phyloP scores from a whole-genome alignment of 2,113 vertebrate species.

The Motacilla tschutschensis region DNA sequence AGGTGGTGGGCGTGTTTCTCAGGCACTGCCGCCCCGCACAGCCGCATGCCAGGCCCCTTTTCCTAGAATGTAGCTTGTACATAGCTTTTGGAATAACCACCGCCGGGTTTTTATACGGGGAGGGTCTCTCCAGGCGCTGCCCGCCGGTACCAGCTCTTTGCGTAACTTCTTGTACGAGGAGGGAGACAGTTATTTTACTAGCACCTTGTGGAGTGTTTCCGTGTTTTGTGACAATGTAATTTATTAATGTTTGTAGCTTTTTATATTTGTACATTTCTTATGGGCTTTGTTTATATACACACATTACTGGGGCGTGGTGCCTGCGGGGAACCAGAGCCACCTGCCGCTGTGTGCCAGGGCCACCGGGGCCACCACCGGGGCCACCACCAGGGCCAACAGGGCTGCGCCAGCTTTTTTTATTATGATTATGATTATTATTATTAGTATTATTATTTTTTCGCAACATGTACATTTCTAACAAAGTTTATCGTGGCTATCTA shows the following conservation, averaged over 20 bases:
- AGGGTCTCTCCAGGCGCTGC: conserved; percentile 74
- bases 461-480: conserved; percentile 90
- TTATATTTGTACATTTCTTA: conserved; percentile 99
- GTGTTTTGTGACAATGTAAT: conserved; percentile 99
- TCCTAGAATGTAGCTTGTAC: conserved; percentile 98
- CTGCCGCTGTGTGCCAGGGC: neutral
- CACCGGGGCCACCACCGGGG: neutral
- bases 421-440: conserved; percentile 73
- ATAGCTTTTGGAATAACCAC: conserved; percentile 92
- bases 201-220: conserved; percentile 99
- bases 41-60: conserved; percentile 79
- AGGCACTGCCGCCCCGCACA: conserved; percentile 80
- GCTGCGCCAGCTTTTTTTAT: conserved; percentile 62
- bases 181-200: conserved; percentile 95
- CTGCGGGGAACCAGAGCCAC: conserved; percentile 50
- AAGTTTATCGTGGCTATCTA: conserved; percentile 85
- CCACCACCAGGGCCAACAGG: neutral
- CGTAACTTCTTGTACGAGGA: conserved; percentile 87
- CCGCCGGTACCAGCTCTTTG: conserved; percentile 86
- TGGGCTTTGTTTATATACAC: conserved; percentile 93
- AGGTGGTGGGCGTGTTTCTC: conserved; percentile 73
- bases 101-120: conserved; percentile 87
- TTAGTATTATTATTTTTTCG: conserved; percentile 76
- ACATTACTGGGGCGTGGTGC: conserved; percentile 85
- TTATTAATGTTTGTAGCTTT: conserved; percentile 99